phyloP scores from a whole-genome alignment of 2,888 invertebrate species.

The Cryptus armator region DNA sequence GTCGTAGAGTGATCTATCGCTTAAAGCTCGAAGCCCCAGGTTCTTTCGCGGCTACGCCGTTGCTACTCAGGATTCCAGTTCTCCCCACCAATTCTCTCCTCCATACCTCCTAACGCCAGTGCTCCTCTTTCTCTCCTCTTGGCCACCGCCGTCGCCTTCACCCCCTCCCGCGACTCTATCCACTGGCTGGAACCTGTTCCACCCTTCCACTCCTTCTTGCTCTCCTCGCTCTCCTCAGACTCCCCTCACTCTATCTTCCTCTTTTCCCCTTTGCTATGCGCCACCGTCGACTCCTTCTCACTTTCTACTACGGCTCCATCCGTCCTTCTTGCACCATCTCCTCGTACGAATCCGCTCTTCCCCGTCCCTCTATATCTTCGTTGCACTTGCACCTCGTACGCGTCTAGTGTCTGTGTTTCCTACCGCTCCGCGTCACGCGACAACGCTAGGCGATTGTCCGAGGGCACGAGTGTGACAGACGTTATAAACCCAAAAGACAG shows the following conservation, averaged over 20 bases:
- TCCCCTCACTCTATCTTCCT: slow-evolving; percentile 46
- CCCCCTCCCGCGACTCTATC: slow-evolving; percentile 75
- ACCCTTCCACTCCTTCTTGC: slow-evolving; percentile 77
- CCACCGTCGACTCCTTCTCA: slow-evolving; percentile 46
- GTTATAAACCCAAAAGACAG: slow-evolving; percentile 36
- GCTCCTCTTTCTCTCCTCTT: slow-evolving; percentile 23
- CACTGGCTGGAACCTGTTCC: slow-evolving; percentile 81
- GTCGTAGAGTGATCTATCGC: slow-evolving; percentile 83
- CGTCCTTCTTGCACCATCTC: slow-evolving; percentile 32
- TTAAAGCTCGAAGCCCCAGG: slow-evolving; percentile 83
- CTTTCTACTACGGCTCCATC: slow-evolving; percentile 45
- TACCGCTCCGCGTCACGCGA: slow-evolving; percentile 21
- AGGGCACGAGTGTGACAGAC: slow-evolving; percentile 53
- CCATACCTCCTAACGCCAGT: slow-evolving; percentile 40
- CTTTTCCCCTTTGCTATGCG: slow-evolving; percentile 45
- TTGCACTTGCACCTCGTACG: slow-evolving; percentile 47
- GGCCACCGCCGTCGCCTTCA: slow-evolving; percentile 41
- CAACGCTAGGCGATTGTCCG: slow-evolving; percentile 49
- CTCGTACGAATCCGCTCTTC: slow-evolving; percentile 16
- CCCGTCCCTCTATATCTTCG: slow-evolving; percentile 60
- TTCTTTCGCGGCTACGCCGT: slow-evolving; percentile 84
- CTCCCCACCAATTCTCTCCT: slow-evolving; percentile 74
- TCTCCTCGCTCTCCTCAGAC: slow-evolving; percentile 66
- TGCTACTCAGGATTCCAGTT: slow-evolving; percentile 85
- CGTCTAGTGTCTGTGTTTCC: slow-evolving; percentile 6